A percentile compares a stretch with the other conserved stretches of the same genome.
These are phyloP conservation scores for Myotis findleyi DNA, from an alignment of 2,797 vertebrate genomes.

Conservation along the genomic window DNA sequence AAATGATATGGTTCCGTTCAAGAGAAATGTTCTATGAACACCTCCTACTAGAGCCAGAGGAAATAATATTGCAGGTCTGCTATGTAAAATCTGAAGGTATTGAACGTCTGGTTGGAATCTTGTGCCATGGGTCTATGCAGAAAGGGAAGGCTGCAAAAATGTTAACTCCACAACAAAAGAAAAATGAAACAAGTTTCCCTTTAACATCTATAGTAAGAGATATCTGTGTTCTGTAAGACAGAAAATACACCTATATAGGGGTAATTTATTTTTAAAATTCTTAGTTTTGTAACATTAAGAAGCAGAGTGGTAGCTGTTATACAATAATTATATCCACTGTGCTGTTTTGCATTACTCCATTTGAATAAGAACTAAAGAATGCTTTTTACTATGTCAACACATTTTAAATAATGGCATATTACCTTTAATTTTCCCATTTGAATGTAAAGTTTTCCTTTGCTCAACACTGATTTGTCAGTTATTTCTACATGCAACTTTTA, in stretches of 20 bases:
- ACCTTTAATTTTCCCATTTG: conserved; percentile 69
- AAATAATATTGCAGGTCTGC: background rate
- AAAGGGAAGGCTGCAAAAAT: accelerated
- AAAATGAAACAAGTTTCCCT: background rate
- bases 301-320: background rate
- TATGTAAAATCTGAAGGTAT: accelerated
- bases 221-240: background rate
- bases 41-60: background rate
- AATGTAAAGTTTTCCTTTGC: conserved; percentile 65
- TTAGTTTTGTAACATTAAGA: background rate
- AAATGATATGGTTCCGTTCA: background rate
- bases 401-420: conserved; percentile 62
- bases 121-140: accelerated
- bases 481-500: conserved; percentile 64
- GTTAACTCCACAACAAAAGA: background rate
- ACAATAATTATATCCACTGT: background rate
- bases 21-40: background rate
- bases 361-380: conserved; percentile 53
- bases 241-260: background rate
- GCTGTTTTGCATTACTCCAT: background rate
- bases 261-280: background rate
- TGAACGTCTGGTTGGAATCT: background rate
- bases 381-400: conserved; percentile 52
- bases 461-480: conserved; percentile 54
- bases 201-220: background rate